Conservation (phyloP, 2,113 vertebrate genomes). For the Lipophrys pholis region DNA sequence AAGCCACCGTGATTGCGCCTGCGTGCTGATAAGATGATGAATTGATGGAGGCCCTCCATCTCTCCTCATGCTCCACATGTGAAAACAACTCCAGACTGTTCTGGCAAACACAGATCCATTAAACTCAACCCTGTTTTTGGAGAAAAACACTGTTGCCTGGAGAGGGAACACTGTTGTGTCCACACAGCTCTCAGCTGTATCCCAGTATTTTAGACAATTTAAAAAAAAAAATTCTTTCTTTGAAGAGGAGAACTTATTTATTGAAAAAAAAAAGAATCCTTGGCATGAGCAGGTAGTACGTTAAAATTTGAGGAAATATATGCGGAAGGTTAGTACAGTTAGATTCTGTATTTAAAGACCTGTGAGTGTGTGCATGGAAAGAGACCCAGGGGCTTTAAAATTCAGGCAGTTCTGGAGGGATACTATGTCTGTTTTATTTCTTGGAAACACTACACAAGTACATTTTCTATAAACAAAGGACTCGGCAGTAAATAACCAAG, state of each 20-base stretch:
- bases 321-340: background rate
- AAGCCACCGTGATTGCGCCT: conserved; percentile 36
- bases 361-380: conserved; percentile 35
- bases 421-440: conserved; percentile 37
- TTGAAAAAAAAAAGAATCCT: conserved; percentile 24
- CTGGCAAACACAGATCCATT: conserved; percentile 67
- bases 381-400: conserved; percentile 30
- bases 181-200: conserved; percentile 46
- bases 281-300: conserved; percentile 16
- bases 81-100: conserved; percentile 59
- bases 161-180: conserved; percentile 66
- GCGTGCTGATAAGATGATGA: conserved; percentile 52
- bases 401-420: conserved; percentile 25
- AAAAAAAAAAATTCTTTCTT: conserved; percentile 22
- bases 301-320: conserved; percentile 3
- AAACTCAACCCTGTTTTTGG: conserved; percentile 52
- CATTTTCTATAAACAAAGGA: conserved; percentile 18
- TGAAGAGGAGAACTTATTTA: conserved; percentile 23
- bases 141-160: conserved; percentile 74
- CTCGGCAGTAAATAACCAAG: conserved; percentile 8
- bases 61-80: conserved; percentile 35
- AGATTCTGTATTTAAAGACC: conserved; percentile 37
- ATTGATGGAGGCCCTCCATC: conserved; percentile 61
- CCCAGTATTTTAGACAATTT: conserved; percentile 38
- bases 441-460: conserved; percentile 30